These are phyloP conservation scores for Idaea dimidiata DNA, from an alignment of 2,888 invertebrate species.

Conservation along the genomic window DNA sequence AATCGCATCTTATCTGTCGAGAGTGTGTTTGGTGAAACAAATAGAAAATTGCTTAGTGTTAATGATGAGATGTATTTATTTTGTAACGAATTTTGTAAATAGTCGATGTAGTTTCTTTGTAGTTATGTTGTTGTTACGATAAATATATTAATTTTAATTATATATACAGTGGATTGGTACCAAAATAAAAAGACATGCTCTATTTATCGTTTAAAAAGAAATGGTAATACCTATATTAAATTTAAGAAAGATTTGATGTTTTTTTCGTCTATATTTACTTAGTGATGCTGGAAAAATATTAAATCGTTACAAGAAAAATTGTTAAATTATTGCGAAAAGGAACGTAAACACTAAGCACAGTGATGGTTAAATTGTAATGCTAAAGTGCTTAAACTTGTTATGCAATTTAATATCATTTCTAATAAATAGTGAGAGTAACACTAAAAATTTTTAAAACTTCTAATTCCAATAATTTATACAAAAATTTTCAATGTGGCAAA, in stretches of 20 bases:
- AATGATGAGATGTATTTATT: constrained; percentile 21
- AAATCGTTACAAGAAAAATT: background rate
- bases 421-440: background rate
- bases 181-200: constrained; percentile 25
- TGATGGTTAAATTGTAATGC: background rate
- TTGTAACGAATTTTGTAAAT: constrained; percentile 55
- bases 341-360: background rate
- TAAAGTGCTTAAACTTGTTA: background rate
- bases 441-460: too few species aligned
- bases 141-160: background rate
- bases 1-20: constrained; percentile 17
- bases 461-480: too few species aligned
- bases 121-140: constrained; percentile 22
- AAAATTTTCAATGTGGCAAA: too few species aligned
- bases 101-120: constrained; percentile 28
- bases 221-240: constrained; percentile 1
- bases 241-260: background rate
- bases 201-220: background rate
- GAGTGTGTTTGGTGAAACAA: constrained; percentile 18
- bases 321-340: background rate
- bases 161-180: constrained; percentile 10
- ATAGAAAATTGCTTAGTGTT: constrained; percentile 10
- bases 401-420: background rate
- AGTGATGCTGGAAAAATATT: background rate
- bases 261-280: background rate